A percentile compares a stretch with the other conserved stretches of the same genome.
These are phyloP conservation scores for Tetragonula carbonaria DNA, from an alignment of 2,888 invertebrate genomes.

Conservation along the genomic window DNA sequence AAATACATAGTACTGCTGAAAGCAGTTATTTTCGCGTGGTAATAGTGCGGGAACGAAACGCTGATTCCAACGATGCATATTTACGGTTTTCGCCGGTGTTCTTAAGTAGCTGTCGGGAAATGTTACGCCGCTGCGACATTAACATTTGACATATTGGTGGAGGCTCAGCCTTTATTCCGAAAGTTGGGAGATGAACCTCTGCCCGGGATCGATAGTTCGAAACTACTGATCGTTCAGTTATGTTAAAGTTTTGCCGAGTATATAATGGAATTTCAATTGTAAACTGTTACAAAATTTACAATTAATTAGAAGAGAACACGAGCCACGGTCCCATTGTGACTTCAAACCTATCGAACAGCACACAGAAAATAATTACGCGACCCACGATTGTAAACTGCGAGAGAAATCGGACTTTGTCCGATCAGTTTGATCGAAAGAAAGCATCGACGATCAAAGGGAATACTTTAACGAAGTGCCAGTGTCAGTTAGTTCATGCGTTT, in stretches of 20 bases:
- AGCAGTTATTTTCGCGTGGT: background rate
- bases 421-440: background rate
- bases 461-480: too few relatives aligned
- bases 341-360: background rate
- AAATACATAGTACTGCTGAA: background rate
- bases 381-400: background rate
- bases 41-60: background rate
- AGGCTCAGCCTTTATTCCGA: constrained; percentile 21
- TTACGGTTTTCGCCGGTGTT: background rate
- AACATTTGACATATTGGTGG: constrained; percentile 20
- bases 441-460: background rate
- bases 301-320: constrained; percentile 32
- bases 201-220: constrained; percentile 36
- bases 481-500: too few relatives aligned
- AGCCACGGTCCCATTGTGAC: background rate
- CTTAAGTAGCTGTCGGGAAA: background rate
- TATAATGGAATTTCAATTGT: constrained; percentile 48
- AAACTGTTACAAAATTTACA: constrained; percentile 40
- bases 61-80: background rate
- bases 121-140: background rate
- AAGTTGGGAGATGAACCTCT: constrained; percentile 26
- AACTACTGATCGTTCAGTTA: constrained; percentile 45
- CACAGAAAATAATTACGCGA: constrained; percentile 16
- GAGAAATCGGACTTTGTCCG: background rate
- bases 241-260: constrained; percentile 23